Evolutionary conservation across 2,113 vertebrate species (phyloP), one percentile per base, ranked within the genome.

Genomic region (Hyaena hyaena): DNA sequence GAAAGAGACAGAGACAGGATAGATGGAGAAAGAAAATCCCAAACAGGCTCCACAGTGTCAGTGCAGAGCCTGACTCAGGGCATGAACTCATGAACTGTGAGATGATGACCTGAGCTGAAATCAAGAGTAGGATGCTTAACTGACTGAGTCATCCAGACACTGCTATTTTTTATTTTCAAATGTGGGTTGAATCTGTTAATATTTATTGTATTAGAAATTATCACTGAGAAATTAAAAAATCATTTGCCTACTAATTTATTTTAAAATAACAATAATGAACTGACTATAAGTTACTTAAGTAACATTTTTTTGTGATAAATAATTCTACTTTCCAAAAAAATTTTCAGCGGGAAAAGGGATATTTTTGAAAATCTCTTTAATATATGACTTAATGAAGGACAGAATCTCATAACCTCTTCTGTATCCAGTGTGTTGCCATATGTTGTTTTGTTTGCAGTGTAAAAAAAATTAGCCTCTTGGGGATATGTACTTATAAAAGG

Each of bases 331-430:
- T 24, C 39, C 33, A 21, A 50, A 76, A 17, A 66, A 50, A 19
- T 21, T n/a, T 10, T 65, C 48, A 81, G 23, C 74, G 48, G 83
- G 23, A 80, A 96, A 86, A 96, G 7, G 5, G 16, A 45, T 15
- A 91, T 91, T 94, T 97, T 95, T 68, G 5, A 68, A 95, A 93
- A 84, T 77, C 17, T 91, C 19, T 86, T 61, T 91, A 90, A 81
- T 33, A 7, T 79, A 12, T 80, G 63, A 91, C n/a, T 69, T 93
- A 88, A 69, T n/a, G 4, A 45, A 96, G 95, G 48, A 69, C 17
- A 96, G 61, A 65, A 39, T 87, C 39, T 84, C 35, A 74, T 84
- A 84, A 84, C 43, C 21, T 58, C 55, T 86, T 89, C 74, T 76
- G 21, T 48, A 71, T 73, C 74, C 73, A 63, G 2, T 74, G n/a